These are phyloP conservation scores for Oncorhynchus mykiss DNA, from an alignment of 2,113 vertebrate genomes.

Conservation along the genomic window DNA sequence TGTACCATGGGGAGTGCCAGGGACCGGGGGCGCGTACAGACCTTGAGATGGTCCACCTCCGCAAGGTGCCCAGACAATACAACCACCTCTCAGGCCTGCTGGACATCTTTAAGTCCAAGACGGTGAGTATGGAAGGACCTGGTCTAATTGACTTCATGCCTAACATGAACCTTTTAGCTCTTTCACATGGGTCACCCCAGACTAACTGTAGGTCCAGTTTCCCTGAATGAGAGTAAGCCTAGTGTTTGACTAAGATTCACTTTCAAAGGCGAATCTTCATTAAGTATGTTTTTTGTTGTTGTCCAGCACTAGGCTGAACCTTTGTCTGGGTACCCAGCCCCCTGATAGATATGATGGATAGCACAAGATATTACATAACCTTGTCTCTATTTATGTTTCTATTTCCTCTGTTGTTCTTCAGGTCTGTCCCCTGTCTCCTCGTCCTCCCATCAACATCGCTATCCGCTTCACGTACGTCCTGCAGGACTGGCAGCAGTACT, in stretches of 20 bases:
- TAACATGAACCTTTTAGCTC: background rate
- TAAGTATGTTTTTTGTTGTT: too few relatives aligned
- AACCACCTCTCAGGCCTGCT: slow-evolving; percentile 91
- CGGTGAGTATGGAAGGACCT: slow-evolving; percentile 77
- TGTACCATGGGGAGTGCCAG: slow-evolving; percentile 91
- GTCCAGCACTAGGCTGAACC: too few relatives aligned
- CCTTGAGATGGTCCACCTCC: slow-evolving; percentile 97
- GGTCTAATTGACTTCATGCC: background rate
- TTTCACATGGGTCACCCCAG: background rate
- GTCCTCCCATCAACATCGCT: slow-evolving; percentile 87
- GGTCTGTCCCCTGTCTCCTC: slow-evolving; percentile 84
- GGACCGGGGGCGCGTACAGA: slow-evolving; percentile 89
- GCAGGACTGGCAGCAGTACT: slow-evolving; percentile 95
- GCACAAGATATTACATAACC: background rate
- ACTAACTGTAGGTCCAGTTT: background rate
- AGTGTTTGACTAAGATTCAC: too few relatives aligned
- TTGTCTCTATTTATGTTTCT: background rate
- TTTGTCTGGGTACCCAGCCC: too few relatives aligned
- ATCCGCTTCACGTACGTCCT: slow-evolving; percentile 94
- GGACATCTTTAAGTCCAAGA: slow-evolving; percentile 96
- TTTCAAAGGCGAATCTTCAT: too few relatives aligned
- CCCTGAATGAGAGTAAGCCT: too few relatives aligned
- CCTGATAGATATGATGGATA: background rate
- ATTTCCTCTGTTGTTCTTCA: slow-evolving; percentile 28
- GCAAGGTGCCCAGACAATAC: slow-evolving; percentile 91